phyloP scores from a whole-genome alignment of 1,140 invertebrate genomes.

The Drosophila yakuba region DNA sequence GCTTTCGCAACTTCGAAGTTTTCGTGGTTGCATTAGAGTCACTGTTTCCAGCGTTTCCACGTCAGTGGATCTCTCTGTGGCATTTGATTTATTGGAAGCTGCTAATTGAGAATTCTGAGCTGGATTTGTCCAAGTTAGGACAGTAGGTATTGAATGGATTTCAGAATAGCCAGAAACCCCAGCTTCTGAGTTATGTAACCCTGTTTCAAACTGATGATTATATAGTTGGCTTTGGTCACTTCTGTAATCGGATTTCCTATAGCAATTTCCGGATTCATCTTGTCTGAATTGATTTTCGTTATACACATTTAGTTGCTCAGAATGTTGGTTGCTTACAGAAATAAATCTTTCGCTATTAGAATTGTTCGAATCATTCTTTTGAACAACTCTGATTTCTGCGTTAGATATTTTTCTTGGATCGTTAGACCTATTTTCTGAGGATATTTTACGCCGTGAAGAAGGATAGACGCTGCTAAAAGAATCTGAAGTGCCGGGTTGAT shows the following conservation, averaged over 20 bases:
- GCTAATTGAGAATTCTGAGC: no score
- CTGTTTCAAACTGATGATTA: neutral
- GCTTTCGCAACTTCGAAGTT: constrained; percentile 4
- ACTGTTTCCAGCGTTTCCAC: constrained; percentile 1
- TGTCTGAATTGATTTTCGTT: neutral
- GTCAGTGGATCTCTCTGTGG: neutral
- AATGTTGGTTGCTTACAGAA: no score
- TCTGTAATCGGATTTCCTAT: neutral
- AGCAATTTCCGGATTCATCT: neutral
- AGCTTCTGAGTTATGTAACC: neutral
- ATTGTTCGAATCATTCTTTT: neutral
- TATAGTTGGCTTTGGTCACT: neutral
- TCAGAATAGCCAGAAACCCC: neutral
- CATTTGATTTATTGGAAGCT: neutral
- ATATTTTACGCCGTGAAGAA: neutral
- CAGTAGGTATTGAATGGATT: neutral
- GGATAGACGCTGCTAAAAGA: neutral
- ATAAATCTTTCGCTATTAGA: no score
- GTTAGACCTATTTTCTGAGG: neutral
- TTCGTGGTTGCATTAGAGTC: constrained; percentile 30
- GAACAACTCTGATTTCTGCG: neutral
- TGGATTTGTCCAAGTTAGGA: neutral
- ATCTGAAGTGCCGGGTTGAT: no score
- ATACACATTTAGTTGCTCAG: no score
- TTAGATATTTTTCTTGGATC: neutral